These are phyloP conservation scores for Hydrolagus affinis DNA, from an alignment of 2,113 vertebrate genomes.

Conservation along the genomic window DNA sequence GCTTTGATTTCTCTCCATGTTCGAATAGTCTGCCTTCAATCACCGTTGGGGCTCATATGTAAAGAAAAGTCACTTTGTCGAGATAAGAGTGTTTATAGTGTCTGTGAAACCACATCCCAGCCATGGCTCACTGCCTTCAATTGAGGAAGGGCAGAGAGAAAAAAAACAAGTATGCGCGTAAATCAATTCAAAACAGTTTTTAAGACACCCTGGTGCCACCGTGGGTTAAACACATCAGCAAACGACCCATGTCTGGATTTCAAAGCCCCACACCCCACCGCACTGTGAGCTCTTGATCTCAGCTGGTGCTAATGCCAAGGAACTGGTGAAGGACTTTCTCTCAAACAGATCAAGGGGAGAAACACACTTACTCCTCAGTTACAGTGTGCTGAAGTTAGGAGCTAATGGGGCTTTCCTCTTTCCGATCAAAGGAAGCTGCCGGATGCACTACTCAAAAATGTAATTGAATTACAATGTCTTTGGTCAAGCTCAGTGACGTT, in stretches of 20 bases:
- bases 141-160: no score
- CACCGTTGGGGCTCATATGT: no score
- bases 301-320: not conserved
- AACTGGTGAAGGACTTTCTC: not conserved
- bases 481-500: not conserved
- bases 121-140: no score
- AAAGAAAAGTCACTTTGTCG: no score
- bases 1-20: no score
- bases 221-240: not conserved
- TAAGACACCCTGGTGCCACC: not conserved
- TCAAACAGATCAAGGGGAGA: not conserved
- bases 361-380: not conserved
- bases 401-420: no score
- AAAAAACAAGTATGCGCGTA: not conserved
- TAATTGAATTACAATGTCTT: not conserved
- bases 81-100: no score
- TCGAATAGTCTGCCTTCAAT: no score
- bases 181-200: not conserved
- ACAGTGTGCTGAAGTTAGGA: not conserved
- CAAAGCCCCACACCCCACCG: not conserved
- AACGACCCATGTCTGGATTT: not conserved
- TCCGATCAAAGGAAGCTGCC: no score
- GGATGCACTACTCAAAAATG: no score
- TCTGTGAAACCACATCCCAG: no score
- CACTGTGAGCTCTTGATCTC: conserved; percentile 7